Evolutionary conservation across 2,113 vertebrate genomes (phyloP).

Genomic region (Rhagologus leucostigma): DNA sequence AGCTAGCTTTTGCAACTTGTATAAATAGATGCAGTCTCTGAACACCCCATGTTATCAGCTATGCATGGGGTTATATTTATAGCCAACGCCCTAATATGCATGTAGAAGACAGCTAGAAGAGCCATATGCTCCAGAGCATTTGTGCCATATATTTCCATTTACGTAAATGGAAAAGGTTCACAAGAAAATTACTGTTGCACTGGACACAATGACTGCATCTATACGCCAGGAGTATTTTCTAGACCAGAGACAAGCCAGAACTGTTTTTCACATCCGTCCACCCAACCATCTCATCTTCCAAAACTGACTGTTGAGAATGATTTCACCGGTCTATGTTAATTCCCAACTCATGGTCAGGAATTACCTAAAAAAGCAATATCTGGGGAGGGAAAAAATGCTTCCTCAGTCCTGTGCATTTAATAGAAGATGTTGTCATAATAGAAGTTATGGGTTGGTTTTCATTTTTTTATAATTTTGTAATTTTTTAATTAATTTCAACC

Average conservation of each 20-base stretch:
- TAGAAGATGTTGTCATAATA: background rate
- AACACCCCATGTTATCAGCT: background rate
- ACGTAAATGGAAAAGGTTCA: background rate
- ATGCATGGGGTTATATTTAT: background rate
- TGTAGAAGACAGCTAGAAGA: background rate
- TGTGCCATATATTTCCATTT: background rate
- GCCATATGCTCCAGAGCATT: background rate
- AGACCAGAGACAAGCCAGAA: background rate
- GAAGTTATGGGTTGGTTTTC: fast-evolving
- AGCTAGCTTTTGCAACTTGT: background rate
- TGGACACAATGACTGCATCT: background rate
- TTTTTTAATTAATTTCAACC: background rate
- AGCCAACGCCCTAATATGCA: background rate
- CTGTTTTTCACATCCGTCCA: background rate
- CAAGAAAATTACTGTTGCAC: background rate
- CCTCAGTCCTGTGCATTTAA: background rate
- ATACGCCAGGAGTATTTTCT: background rate
- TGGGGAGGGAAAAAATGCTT: background rate
- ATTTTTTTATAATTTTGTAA: background rate
- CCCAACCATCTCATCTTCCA: background rate
- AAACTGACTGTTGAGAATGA: background rate
- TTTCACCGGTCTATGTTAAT: background rate
- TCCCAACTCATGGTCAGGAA: background rate
- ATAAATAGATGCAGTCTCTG: background rate
- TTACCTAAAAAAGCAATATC: background rate